These are phyloP conservation scores for Miltochrista miniata DNA, from an alignment of 2,888 invertebrate genomes.

Conservation along the genomic window DNA sequence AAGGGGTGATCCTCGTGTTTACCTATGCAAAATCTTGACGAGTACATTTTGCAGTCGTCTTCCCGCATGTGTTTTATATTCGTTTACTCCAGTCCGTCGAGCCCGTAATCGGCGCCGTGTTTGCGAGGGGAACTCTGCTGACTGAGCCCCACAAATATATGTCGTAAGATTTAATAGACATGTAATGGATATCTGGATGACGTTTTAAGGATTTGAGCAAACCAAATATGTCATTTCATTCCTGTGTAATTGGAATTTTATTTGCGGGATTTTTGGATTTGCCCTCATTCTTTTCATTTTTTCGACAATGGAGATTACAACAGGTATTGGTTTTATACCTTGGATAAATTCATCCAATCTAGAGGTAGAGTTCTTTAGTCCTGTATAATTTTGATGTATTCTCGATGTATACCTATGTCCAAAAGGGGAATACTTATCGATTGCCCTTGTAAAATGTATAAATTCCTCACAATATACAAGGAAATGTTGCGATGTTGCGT, in stretches of 20 bases:
- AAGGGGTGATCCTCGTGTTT: constrained; percentile 74
- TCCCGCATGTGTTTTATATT: constrained; percentile 83
- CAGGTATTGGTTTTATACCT: not conserved
- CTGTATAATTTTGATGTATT: not conserved
- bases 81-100: constrained; percentile 81
- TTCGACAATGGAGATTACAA: constrained; percentile 21
- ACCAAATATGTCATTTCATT: constrained; percentile 82
- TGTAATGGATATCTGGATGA: constrained; percentile 84
- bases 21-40: constrained; percentile 81
- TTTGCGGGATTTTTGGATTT: constrained; percentile 79
- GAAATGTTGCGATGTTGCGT: too few relatives aligned
- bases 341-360: not conserved
- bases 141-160: constrained; percentile 82
- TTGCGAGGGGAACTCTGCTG: constrained; percentile 81
- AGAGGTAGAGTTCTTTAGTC: not conserved
- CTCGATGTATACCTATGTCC: too few relatives aligned
- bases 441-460: too few relatives aligned
- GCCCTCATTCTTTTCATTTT: constrained; percentile 50
- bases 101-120: constrained; percentile 80
- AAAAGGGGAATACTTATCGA: too few relatives aligned
- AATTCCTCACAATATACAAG: too few relatives aligned
- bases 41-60: constrained; percentile 81
- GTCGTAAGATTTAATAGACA: constrained; percentile 84
- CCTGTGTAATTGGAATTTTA: constrained; percentile 79
- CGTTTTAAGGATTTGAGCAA: constrained; percentile 84